Percentiles rank a stretch among this genome's conserved stretches.
Evolutionary conservation across 2,888 invertebrate genomes (phyloP).

Genomic region (Tiliacea aurago): DNA sequence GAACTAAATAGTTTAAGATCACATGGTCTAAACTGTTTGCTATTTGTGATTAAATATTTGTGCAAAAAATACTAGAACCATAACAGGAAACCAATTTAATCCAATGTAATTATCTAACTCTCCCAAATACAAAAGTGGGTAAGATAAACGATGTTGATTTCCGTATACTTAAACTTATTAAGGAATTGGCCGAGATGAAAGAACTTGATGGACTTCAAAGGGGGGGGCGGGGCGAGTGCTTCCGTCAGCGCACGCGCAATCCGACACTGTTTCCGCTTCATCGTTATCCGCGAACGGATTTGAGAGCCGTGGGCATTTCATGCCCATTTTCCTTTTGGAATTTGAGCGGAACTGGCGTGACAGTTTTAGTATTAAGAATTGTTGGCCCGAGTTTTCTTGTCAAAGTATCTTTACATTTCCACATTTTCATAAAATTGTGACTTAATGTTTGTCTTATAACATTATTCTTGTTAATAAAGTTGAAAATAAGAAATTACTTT

Average conservation of each 20-base stretch:
- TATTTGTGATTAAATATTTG: too few species aligned
- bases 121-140: constrained; percentile 1
- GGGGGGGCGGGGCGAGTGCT: constrained; percentile 43
- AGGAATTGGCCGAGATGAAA: constrained; percentile 52
- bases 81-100: neutral
- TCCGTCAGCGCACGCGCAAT: constrained; percentile 54
- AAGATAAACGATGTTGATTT: constrained; percentile 35
- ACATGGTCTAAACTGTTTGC: too few species aligned
- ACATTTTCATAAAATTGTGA: too few species aligned
- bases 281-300: constrained; percentile 41
- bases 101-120: neutral
- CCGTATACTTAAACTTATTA: constrained; percentile 31
- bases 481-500: too few species aligned
- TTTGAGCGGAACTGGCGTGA: constrained; percentile 1
- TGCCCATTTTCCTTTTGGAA: constrained; percentile 18
- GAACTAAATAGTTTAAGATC: too few species aligned
- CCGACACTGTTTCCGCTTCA: constrained; percentile 63
- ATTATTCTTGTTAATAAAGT: too few species aligned
- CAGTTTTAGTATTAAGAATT: neutral
- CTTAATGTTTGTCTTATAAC: too few species aligned
- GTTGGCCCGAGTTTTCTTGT: neutral
- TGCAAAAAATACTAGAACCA: neutral
- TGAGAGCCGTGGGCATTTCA: constrained; percentile 14
- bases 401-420: neutral
- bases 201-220: constrained; percentile 56